phyloP scores from a whole-genome alignment of 1,140 invertebrate species.

The Aleiodes sp. region DNA sequence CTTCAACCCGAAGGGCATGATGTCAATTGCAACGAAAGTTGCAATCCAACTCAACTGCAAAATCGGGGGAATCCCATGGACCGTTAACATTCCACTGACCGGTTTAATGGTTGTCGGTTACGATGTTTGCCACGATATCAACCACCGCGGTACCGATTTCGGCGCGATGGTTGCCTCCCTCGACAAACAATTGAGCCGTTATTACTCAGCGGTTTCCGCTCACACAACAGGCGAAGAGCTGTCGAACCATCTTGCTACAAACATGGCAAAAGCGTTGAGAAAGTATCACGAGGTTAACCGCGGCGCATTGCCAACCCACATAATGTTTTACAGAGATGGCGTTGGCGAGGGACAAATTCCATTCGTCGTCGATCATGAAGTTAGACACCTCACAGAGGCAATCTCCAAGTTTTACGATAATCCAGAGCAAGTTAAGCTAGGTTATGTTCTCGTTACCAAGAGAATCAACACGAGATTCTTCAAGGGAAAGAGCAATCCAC shows the following conservation, averaged over 20 bases:
- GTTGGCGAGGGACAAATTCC: slow-evolving; percentile 86
- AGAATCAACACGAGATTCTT: slow-evolving; percentile 78
- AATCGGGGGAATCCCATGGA: slow-evolving; percentile 88
- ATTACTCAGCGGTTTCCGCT: slow-evolving; percentile 75
- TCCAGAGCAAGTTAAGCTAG: slow-evolving; percentile 67
- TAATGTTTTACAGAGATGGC: slow-evolving; percentile 81
- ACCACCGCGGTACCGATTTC: slow-evolving; percentile 70
- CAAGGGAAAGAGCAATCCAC: slow-evolving; percentile 73
- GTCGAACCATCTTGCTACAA: slow-evolving; percentile 70
- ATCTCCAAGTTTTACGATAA: slow-evolving; percentile 67
- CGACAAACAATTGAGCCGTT: slow-evolving; percentile 72
- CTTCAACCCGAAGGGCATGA: slow-evolving; percentile 66
- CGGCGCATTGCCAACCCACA: slow-evolving; percentile 65
- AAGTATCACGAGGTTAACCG: slow-evolving; percentile 67
- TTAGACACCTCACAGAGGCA: slow-evolving; percentile 67
- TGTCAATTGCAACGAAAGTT: slow-evolving; percentile 89
- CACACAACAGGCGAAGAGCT: slow-evolving; percentile 81
- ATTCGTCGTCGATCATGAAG: slow-evolving; percentile 73
- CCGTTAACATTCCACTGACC: slow-evolving; percentile 73
- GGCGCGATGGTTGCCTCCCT: slow-evolving; percentile 83
- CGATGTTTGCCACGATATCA: slow-evolving; percentile 85
- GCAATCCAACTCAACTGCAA: slow-evolving; percentile 89
- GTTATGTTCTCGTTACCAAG: slow-evolving; percentile 79
- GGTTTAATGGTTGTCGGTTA: slow-evolving; percentile 86
- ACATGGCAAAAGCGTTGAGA: slow-evolving; percentile 70